Base-by-base conservation (phyloP, 2,797 vertebrate species). In the Garrulus glandarius region DNA sequence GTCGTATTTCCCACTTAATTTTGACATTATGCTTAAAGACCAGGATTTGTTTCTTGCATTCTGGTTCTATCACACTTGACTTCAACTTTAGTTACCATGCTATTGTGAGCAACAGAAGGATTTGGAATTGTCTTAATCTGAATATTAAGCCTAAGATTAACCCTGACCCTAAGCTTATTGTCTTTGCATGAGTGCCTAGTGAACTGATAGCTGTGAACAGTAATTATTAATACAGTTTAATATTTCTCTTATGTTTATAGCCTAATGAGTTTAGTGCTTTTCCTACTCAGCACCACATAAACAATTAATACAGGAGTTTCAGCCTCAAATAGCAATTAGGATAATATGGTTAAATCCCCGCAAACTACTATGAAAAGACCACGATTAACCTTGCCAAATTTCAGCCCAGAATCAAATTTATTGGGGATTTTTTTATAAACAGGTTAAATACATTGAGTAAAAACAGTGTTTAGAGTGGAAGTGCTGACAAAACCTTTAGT, bases 401-500 rank as follows among this genome's bases (percentile, higher is more conserved):
- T 74, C 50, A 91, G n/a, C 50, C 84, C 21, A 71, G 19, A 91
- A 50, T 30, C 93, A 74, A 88, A 79, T 94, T 86, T 86, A 55
- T 92, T 60, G 15, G 12, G 12, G 1, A 15, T 5, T 80, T 36
- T 87, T 90, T 43, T 43, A 90, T 49, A 87, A 90, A 92, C 55
- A 63, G 12, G 79, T 96, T 92, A 94, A 94, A 93, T 77, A 69
- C 10, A 47, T 69, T 46, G 55, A 79, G 41, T 46, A 80, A 93
- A 96, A 96, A 92, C 29, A 90, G 52, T 89, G 56, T 90, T 96
- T 92, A 44, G 83, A 81, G 70, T n/a, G 52, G 83, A 94, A 94
- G 53, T 87, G 77, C 91, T 95, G 91, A 95, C 87, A 96, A 95
- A 95, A 93, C 76, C 94, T 94, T 95, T 60, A 94, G 78, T 95